Evolutionary conservation across 1,140 invertebrate species (phyloP), one percentile per base, ranked within the genome.

Genomic region (Atta cephalotes): DNA sequence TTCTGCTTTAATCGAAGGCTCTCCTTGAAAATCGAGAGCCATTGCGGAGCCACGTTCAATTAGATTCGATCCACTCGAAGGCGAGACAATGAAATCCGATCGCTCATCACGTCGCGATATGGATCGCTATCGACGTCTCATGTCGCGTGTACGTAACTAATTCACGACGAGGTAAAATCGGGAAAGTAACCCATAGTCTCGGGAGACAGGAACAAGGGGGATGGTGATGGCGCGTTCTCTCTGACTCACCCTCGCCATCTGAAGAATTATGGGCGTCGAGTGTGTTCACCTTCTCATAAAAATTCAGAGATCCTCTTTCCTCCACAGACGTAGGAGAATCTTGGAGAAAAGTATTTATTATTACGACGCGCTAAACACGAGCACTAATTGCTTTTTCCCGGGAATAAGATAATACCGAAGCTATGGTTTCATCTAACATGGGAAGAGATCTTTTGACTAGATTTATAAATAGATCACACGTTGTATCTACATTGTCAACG

Each of bases 101-200:
- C 66, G 65, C 31, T 31, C 56, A 12, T 70, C 62, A n/a, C 28
- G 60, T 9, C 77, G 62, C 31, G 51, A 58, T 60, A 72, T 39
- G 10, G 14, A 77, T 66, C 14, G 49, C 39, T 49, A 81, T 89
- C 70, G 88, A 88, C 45, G 25, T 86, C 76, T 88, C 25, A n/a
- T 51, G 71, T 63, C 21, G 70, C 39, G 53, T 72, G 66, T 58
- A 21, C 60, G 66, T 28, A 90, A 84, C 85, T 90, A 89, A 87
- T 90, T 89, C 87, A 87, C 56, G 88, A 76, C 49, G 63, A 87
- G 62, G 66, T 85, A 90, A 90, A 90, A 89, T 89, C 87, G 78
- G 88, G 45, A 88, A 71, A 80, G 63, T 12, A 66, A 80, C 82
- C 77, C 77, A 63, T 70, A 25, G 77, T 86, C 82, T 89, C 87